These are phyloP conservation scores for Eudorcas thomsonii DNA, from an alignment of 2,113 vertebrate genomes.

Conservation along the genomic window DNA sequence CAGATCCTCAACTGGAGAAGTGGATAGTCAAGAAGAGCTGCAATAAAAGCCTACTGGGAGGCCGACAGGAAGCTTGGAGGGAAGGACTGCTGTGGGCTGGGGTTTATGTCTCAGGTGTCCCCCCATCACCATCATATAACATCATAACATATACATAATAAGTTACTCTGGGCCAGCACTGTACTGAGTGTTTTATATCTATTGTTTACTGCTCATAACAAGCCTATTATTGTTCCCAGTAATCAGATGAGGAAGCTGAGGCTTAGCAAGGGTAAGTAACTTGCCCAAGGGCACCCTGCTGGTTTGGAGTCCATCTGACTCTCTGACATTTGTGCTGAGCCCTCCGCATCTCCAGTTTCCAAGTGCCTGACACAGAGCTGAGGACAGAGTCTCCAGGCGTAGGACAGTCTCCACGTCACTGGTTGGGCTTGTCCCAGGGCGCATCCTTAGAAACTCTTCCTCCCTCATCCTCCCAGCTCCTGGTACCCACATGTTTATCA, in stretches of 20 bases:
- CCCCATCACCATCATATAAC: not conserved
- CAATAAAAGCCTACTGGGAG: not conserved
- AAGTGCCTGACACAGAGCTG: not conserved
- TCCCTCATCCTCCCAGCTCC: not conserved
- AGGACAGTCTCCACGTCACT: not conserved
- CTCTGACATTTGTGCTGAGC: not conserved
- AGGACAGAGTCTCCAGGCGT: not conserved
- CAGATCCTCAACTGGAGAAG: not conserved
- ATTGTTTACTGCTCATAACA: not conserved
- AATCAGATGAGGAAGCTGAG: conserved; percentile 26
- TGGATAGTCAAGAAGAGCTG: not conserved
- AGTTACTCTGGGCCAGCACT: not conserved
- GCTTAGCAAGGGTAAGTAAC: not conserved
- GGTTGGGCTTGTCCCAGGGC: not conserved
- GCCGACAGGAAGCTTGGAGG: not conserved
- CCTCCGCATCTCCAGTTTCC: not conserved
- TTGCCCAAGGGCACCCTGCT: not conserved
- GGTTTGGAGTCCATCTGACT: not conserved
- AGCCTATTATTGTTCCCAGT: not conserved
- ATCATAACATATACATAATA: not conserved
- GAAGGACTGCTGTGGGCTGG: not conserved
- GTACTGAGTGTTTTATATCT: not conserved
- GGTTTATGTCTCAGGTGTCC: not conserved
- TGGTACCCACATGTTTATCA: conserved; percentile 77
- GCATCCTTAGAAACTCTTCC: not conserved